Evolutionary conservation across 2,797 vertebrate genomes (phyloP), one percentile per base, ranked within the genome.

Genomic region (Uromys caudimaculatus): DNA sequence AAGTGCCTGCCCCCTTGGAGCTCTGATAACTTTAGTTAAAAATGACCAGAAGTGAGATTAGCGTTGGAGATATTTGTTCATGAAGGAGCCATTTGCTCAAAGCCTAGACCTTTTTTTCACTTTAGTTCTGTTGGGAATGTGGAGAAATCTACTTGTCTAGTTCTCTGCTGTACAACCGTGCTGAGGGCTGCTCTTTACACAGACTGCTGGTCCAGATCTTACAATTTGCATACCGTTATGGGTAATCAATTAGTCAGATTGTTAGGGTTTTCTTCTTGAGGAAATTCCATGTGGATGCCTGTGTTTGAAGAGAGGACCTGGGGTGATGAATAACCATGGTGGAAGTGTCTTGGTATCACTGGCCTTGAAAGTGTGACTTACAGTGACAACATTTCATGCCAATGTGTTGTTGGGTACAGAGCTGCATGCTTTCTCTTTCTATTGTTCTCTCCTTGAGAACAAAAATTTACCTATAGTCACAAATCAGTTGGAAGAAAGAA

Each of bases 401-500:
- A 84, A n/a, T 75, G 69, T 81, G 56, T 64, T 91, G 35, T 52
- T 86, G 75, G 64, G 6, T 64, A 10, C 67, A 94, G 95, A 75
- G 1, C 38, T 76, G 35, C 56, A 47, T 67, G 76, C 58, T 78
- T 95, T 81, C 8, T 32, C 71, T 73, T 93, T 41, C 14, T 76
- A 44, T 92, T 93, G 81, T 85, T 90, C 52, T 56, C 56, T 77
- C 9, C 47, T 96, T 86, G 93, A 87, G 82, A 94, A 56, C 71
- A 93, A 96, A 96, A 69, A 69, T 83, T 86, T 86, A 76, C 84
- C 50, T 90, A 10, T 90, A 86, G 94, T 93, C 85, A 90, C 77
- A 96, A 95, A 93, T 52, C n/a, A 95, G 78, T 52, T 94, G 67
- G 83, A 93, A 47, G 69, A 84, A 93, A 92, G 9, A 56, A 84